These are phyloP conservation scores for Coenonympha arcania DNA, from an alignment of 2,888 invertebrate species.

Conservation along the genomic window DNA sequence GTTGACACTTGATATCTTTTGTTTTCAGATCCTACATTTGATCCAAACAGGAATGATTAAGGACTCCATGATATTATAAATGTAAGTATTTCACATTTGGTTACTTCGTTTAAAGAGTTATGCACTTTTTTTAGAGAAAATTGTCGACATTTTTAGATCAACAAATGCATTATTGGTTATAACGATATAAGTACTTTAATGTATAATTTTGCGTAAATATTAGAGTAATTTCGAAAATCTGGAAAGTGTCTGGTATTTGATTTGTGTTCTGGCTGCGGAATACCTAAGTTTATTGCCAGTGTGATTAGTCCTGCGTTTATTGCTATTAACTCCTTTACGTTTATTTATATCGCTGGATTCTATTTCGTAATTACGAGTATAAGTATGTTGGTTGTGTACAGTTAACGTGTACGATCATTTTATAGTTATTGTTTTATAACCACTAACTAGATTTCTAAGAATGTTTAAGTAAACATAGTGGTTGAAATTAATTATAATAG, in stretches of 20 bases:
- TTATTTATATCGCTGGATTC: background rate
- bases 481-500: too few relatives aligned
- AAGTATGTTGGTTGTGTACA: background rate
- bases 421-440: too few relatives aligned
- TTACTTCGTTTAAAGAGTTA: too few relatives aligned
- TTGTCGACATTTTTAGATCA: background rate
- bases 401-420: too few relatives aligned
- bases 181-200: too few relatives aligned
- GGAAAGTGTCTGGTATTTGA: background rate
- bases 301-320: background rate
- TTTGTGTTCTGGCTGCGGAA: background rate
- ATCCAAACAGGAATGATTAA: constrained; percentile 39
- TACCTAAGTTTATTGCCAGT: background rate
- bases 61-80: constrained; percentile 53
- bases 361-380: background rate
- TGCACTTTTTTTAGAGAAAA: background rate
- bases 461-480: too few relatives aligned
- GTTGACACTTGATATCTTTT: constrained; percentile 22
- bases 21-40: constrained; percentile 46
- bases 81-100: constrained; percentile 40
- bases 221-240: background rate
- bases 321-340: background rate
- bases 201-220: background rate
- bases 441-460: too few relatives aligned
- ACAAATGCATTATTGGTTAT: too few relatives aligned